phyloP scores from a whole-genome alignment of 2,888 invertebrate genomes.

The Philhelius pedissequus region DNA sequence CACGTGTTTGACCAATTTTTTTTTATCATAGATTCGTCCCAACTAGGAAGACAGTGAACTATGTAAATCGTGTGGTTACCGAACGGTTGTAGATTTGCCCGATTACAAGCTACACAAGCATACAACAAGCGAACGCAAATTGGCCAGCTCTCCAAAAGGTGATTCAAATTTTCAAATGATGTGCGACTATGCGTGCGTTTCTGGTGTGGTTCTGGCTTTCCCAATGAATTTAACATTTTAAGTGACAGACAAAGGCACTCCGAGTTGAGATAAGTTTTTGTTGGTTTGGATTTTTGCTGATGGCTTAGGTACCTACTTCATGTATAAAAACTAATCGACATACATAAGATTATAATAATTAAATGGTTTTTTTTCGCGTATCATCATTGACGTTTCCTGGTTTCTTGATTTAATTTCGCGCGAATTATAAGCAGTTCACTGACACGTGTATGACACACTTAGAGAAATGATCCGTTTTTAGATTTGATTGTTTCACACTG shows the following conservation, averaged over 20 bases:
- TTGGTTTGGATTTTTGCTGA: background rate
- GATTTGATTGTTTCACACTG: background rate
- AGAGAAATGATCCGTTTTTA: background rate
- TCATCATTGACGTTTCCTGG: background rate
- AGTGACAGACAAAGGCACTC: background rate
- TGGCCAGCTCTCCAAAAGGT: conserved; percentile 2
- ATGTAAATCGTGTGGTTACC: conserved; percentile 8
- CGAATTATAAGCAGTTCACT: background rate
- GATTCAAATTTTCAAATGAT: conserved; percentile 11
- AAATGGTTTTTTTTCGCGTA: background rate
- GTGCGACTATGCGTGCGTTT: conserved; percentile 6
- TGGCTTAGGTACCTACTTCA: no score
- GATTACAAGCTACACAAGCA: background rate
- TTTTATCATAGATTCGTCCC: no score
- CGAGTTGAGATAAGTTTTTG: background rate
- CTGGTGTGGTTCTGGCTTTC: background rate
- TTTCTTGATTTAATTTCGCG: background rate
- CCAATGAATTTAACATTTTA: conserved; percentile 12
- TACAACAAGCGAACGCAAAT: background rate
- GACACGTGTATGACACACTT: background rate
- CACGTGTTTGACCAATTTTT: conserved; percentile 9
- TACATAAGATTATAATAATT: background rate
- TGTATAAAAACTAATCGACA: background rate
- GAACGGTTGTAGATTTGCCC: background rate
- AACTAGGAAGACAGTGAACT: background rate